Conservation (phyloP, 2,797 vertebrate genomes). For the Meriones psammophilus region DNA sequence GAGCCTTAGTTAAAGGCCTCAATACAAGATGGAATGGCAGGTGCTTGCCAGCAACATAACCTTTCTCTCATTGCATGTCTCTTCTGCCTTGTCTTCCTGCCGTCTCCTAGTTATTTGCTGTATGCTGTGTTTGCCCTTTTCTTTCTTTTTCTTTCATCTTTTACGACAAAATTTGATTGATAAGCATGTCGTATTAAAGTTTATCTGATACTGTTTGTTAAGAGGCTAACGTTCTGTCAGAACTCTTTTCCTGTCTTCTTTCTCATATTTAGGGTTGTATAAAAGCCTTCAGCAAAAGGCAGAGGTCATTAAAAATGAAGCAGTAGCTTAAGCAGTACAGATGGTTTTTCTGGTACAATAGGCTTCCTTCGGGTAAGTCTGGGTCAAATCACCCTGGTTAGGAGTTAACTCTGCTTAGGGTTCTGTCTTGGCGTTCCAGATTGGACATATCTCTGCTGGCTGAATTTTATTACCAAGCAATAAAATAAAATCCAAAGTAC, state of each 20-base stretch:
- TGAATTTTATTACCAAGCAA: conserved; percentile 80
- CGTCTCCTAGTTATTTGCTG: not conserved
- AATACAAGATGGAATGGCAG: conserved; percentile 23
- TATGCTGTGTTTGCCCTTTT: not conserved
- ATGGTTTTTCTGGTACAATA: conserved; percentile 63
- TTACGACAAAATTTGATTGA: conserved; percentile 35
- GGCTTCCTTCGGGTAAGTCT: conserved; percentile 51
- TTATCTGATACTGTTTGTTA: conserved; percentile 87
- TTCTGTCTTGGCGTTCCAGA: conserved; percentile 77
- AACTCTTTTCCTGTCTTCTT: conserved; percentile 33
- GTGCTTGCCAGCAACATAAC: conserved; percentile 37
- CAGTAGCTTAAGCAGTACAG: conserved; percentile 56
- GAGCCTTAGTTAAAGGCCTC: conserved; percentile 59
- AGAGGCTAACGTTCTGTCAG: conserved; percentile 73
- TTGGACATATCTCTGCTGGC: conserved; percentile 79
- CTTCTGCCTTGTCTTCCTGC: conserved; percentile 69
- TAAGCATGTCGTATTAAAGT: conserved; percentile 68
- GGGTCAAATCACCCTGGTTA: conserved; percentile 55
- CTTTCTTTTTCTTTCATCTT: conserved; percentile 70
- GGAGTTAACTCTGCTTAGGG: conserved; percentile 64
- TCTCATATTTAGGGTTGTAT: conserved; percentile 81
- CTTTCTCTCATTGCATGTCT: not conserved
- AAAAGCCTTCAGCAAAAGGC: conserved; percentile 85
- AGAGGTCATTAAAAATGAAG: conserved; percentile 30
- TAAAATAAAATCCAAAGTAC: conserved; percentile 83